Base-by-base conservation (phyloP, 2,888 invertebrate genomes). In the Darwinula stevensoni region DNA sequence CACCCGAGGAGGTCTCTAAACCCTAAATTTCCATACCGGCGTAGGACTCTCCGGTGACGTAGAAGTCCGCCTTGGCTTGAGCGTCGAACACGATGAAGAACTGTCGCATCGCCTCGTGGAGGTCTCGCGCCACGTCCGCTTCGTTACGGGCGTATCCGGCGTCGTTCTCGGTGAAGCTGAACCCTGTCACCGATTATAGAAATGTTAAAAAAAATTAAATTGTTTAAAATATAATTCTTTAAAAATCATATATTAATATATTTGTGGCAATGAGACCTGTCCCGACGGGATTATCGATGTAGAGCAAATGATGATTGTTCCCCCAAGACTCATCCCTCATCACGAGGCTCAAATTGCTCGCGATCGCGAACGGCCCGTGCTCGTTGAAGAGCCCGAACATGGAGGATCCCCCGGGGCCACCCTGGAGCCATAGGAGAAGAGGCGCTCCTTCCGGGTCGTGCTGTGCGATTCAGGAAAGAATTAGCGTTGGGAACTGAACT, bases 201-300 rank as follows among this genome's bases (percentile, higher is more conserved):
- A 38, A 35, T 5, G 13, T 13, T 22, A 18, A 27, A 17, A 31
- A 32, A 22, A 18, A 16, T 30, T 12, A 30, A 9, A 16, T 29
- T 27, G 22, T 18, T 12, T 2, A 29, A 27, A 26, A 16, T 13
- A n/a, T 27, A 14, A 14, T 14, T n/a, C 15, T 26, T 13, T 14
- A n/a, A n/a, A 22, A 22, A 22, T 22, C 22, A 22, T 9, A 22
- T 22, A 9, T 22, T 30, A 6, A 9, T 12, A n/a, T n/a, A n/a
- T n/a, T n/a, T n/a, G n/a, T n/a, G n/a, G n/a, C n/a, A n/a, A n/a
- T n/a, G n/a, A n/a, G n/a, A 49, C 49, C 62, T 2, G 80, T 72
- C 2, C 82, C 80, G 1, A 76, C 86, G 1, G 86, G 86, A 50
- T 80, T 86, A 48, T 88, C 86, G 34, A 88, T 71, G 47, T 75